Base-by-base conservation (phyloP, 2,113 vertebrate genomes). In the Daboia siamensis region DNA sequence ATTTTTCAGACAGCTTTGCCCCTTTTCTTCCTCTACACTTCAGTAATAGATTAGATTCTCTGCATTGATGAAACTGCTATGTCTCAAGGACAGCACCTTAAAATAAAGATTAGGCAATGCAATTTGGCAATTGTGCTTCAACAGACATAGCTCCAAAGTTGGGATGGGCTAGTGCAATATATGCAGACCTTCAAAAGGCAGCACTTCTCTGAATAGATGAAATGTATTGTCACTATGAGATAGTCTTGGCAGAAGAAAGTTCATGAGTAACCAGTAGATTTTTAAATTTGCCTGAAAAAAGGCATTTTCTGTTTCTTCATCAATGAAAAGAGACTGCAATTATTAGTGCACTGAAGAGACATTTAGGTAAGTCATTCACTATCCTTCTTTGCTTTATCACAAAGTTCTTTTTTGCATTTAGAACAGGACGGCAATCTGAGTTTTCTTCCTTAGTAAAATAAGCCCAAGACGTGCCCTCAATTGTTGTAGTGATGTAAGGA, bases 371-470 rank as follows among this genome's bases (percentile, higher is more conserved):
- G 46, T 52, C 26, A 86, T 33, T 80, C 59, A 86, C 24, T 61
- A 90, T 61, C 74, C 55, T 90, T 56, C 23, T 44, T 80, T 39
- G n/a, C 33, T 87, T 59, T n/a, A 52, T 29, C 86, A 39, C 54
- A 57, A 54, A 88, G n/a, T 54, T 84, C 12, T 91, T 39, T 55
- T 55, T 84, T 88, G 61, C 13, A 69, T 54, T 52, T 51, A 17
- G 17, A 55, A 59, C 12, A n/a, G 87, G 91, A 93, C 86, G 86
- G 95, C 96, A 92, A 90, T 91, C 94, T 94, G 91, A 91, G 92
- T 92, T 92, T 93, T 92, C 46, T 46, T 91, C 80, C 93, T 93
- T 93, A 94, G 93, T 89, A 94, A 88, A 92, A 87, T 56, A 93
- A 93, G 94, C 92, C 59, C 59, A 85, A 90, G 89, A 39, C 51